Evolutionary conservation across 2,113 vertebrate species (phyloP), one percentile per base, ranked within the genome.

Genomic region (Cyanoramphus novaezelandiae): DNA sequence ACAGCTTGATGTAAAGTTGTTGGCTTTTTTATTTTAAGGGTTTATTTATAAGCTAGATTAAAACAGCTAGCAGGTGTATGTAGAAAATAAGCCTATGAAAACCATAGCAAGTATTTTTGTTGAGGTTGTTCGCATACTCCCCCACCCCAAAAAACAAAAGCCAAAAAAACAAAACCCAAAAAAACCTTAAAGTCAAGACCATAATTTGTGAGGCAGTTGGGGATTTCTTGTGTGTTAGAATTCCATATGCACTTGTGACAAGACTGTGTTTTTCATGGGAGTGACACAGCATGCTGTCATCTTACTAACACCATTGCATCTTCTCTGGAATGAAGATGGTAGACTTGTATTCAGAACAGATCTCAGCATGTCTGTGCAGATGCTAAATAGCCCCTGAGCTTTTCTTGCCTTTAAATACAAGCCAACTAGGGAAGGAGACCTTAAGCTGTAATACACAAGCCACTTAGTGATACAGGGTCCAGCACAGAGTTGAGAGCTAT

Each of bases 391-490:
- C 62, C 57, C 23, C 3, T 93, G 68, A 88, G 31, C 39, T 86
- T 70, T 90, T 20, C 55, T 76, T 93, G 57, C 44, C 41, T 95
- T 88, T 69, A 85, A 85, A 35, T 65, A 84, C 9, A 90, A 80
- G 41, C 46, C 60, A 70, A 7, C 23, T 35, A 55, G 86, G 76
- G 46, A 89, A 86, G 53, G 64, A 90, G 31, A 60, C 60, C 63
- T 64, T 83, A 78, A 81, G 88, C 60, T 78, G 12, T 93, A 79
- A 79, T 29, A 31, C 21, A 62, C 23, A 81, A 91, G 53, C 75
- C 62, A 62, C 83, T 91, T 64, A 50, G 60, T 12, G 37, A 52
- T 67, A 28, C 10, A 1, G 0, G 2, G 75, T 28, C 47, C 63
- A 43, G 69, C 55, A 64, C 20, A 50, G 65, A 95, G 62, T 57